These are phyloP conservation scores for Galleria mellonella DNA, from an alignment of 1,140 invertebrate species.

Conservation along the genomic window DNA sequence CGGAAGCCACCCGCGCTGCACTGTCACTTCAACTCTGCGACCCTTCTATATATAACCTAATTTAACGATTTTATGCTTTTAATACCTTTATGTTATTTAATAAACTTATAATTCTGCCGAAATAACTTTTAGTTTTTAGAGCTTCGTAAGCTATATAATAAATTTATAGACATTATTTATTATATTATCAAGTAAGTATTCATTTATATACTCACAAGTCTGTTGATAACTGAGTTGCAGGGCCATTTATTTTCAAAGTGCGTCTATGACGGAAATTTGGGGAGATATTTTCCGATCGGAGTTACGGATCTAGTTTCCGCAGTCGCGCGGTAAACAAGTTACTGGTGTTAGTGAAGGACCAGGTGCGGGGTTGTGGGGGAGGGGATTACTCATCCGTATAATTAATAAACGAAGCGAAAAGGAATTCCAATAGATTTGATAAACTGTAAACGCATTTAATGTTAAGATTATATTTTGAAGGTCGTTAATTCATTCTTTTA, in stretches of 20 bases:
- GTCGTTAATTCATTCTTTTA: not conserved
- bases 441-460: slow-evolving; percentile 31
- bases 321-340: slow-evolving; percentile 54
- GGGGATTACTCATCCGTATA: slow-evolving; percentile 36
- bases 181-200: no score
- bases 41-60: slow-evolving; percentile 2
- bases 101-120: no score
- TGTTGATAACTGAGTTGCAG: no score
- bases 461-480: no score
- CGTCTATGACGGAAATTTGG: slow-evolving; percentile 29
- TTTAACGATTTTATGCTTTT: not conserved
- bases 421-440: slow-evolving; percentile 36
- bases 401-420: slow-evolving; percentile 54
- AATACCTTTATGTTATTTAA: no score
- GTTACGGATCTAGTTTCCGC: slow-evolving; percentile 48
- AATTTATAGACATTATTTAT: no score
- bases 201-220: no score
- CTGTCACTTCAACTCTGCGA: slow-evolving; percentile 16
- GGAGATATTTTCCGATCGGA: slow-evolving; percentile 41
- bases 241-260: slow-evolving; percentile 8
- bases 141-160: no score
- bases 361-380: slow-evolving; percentile 6
- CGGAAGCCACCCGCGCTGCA: slow-evolving; percentile 20
- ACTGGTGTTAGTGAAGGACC: slow-evolving; percentile 32
- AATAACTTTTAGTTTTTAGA: no score